Evolutionary conservation across 2,888 invertebrate species (phyloP), one percentile per base, ranked within the genome.

Genomic region (Baronia brevicornis): DNA sequence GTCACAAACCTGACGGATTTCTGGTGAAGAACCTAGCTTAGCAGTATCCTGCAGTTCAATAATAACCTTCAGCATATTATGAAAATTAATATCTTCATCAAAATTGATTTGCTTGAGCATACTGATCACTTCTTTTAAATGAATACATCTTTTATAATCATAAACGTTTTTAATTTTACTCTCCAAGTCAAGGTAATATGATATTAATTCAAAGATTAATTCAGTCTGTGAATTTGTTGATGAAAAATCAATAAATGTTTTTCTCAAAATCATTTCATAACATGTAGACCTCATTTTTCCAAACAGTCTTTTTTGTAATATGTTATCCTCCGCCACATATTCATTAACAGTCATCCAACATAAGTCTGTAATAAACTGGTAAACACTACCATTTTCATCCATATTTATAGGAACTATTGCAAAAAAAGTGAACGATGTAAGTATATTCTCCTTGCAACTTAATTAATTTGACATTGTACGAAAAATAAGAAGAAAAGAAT

Each of bases 231-330:
- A 38, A 1, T 40, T 41, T n/a, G n/a, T n/a, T n/a, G n/a, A n/a
- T 1, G 63, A 49, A 15, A 69, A 40, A 19, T 63, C 62, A 41
- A 59, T 50, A 1, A 49, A 26, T 5, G 70, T 59, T 46, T 74
- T 80, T 43, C 73, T 78, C 17, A 85, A 51, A 39, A 85, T 71
- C 10, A 84, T 69, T 48, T 80, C 84, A 36, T 72, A 85, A 0
- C 74, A 61, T 31, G 59, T 51, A 2, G 80, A 69, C 35, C 80
- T 61, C 75, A 84, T 73, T 58, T 72, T 73, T 3, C 53, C 47
- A 8, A 57, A 48, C 3, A 78, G 52, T 6, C 46, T 42, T 36
- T 62, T 77, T 31, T 65, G 69, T 18, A 77, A 65, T 38, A 73
- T 43, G 40, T 55, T 61, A 30, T 52, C 72, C 12, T 67, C 61